Base-by-base conservation (phyloP, 2,113 vertebrate genomes). In the Prolemur simus region DNA sequence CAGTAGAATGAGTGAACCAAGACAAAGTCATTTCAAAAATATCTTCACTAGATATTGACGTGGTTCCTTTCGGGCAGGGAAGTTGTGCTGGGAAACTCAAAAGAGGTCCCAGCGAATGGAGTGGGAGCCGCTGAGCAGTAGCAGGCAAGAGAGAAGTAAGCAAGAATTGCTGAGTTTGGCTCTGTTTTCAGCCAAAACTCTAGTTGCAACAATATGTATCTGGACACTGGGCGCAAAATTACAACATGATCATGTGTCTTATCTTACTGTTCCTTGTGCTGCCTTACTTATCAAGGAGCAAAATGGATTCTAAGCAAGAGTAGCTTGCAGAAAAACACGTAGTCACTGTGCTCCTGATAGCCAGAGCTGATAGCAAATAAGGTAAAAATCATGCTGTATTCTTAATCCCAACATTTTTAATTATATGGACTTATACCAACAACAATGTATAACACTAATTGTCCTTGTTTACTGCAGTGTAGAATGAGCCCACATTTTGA, bases 381-480 rank as follows among this genome's bases (percentile, higher is more conserved):
- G 5, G n/a, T n/a, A 54, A 82, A 89, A 82, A 32, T 32, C 32
- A 88, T 14, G 25, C 5, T 60, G 1, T 37, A 17, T 58, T 86
- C 89, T 80, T 85, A 80, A 73, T 89, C 85, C 14, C 52, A 69
- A 49, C 27, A 56, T 81, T 54, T 76, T 88, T 49, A 29, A 45
- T 86, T 68, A 6, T 37, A 47, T 49, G 49, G 17, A 42, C 64
- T 95, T 93, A 42, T 56, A 76, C 3, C 7, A 29, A 64, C 42
- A 42, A 90, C 83, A 76, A 77, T 80, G 11, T 39, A 71, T 87
- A 34, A 73, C 71, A 83, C 39, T 52, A 68, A 90, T 39, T 49
- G 45, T 86, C 29, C 68, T 73, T 78, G 7, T 77, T 92, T 71
- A 15, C 42, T 64, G 4, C n/a, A 17, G 0, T 63, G 32, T 32